phyloP scores from a whole-genome alignment of 2,888 invertebrate genomes.

The Mythimna loreyi region DNA sequence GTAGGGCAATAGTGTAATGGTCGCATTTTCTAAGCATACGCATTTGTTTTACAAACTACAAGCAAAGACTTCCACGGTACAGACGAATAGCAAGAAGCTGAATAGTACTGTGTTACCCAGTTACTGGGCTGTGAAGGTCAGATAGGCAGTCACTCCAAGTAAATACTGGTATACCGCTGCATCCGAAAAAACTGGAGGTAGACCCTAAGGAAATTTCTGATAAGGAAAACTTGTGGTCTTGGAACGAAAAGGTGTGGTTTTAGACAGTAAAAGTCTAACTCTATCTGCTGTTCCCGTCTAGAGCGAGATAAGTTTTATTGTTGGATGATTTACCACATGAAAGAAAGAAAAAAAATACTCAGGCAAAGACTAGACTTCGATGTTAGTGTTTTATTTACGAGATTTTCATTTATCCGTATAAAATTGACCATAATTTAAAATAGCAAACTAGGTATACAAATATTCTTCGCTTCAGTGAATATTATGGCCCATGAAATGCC shows the following conservation, averaged over 20 bases:
- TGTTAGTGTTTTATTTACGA: not conserved
- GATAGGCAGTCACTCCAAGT: not conserved
- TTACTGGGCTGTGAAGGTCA: not conserved
- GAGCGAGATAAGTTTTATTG: no score
- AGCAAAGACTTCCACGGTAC: not conserved
- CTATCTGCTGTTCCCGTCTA: no score
- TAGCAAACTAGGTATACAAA: not conserved
- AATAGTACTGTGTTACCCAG: not conserved
- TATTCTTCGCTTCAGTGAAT: conserved; percentile 24
- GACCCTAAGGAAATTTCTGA: no score
- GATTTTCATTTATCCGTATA: not conserved
- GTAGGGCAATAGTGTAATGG: conserved; percentile 39
- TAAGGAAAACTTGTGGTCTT: no score
- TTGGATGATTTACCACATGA: no score
- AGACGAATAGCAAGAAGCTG: not conserved
- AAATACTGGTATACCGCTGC: no score
- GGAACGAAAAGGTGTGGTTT: no score
- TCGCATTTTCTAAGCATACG: conserved; percentile 28
- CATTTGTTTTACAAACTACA: conserved; percentile 18
- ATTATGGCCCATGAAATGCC: conserved; percentile 36
- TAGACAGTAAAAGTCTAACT: no score
- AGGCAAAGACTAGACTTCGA: not conserved
- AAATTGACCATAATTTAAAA: conserved; percentile 25
- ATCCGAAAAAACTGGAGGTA: no score
- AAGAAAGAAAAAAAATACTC: not conserved